These are phyloP conservation scores for Procavia capensis DNA, from an alignment of 2,113 vertebrate genomes.

Conservation along the genomic window DNA sequence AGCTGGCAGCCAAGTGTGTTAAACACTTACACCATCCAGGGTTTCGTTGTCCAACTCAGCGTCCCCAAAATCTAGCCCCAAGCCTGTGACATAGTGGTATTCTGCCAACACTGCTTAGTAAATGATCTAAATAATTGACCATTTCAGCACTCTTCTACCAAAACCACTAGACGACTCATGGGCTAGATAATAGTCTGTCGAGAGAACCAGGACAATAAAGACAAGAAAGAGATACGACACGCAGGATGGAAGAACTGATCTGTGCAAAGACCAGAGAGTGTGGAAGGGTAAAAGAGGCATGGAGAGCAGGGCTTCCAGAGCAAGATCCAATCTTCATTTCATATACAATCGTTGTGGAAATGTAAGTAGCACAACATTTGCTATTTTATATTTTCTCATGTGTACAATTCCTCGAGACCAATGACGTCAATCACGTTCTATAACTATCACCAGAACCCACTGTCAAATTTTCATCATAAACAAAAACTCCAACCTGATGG, in stretches of 20 bases:
- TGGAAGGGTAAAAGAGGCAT: neutral
- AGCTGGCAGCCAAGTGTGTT: neutral
- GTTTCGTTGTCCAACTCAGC: neutral
- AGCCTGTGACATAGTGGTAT: neutral
- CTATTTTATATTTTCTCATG: neutral
- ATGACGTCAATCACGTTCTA: neutral
- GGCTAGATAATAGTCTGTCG: neutral
- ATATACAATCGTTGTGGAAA: neutral
- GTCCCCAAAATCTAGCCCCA: neutral
- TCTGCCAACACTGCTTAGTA: neutral
- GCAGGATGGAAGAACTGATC: rapidly evolving
- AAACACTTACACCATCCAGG: neutral
- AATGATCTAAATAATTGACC: constrained; percentile 26
- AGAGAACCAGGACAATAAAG: neutral
- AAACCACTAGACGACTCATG: neutral
- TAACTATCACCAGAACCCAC: neutral
- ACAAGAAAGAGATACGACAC: neutral
- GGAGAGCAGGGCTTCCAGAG: neutral
- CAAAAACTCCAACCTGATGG: too few relatives aligned
- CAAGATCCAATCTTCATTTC: neutral
- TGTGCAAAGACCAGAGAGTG: neutral
- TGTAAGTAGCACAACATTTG: neutral
- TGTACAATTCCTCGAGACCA: neutral
- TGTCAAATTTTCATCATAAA: neutral
- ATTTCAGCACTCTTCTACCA: neutral